Conservation (phyloP, 2,797 vertebrate species). For the Lagodon rhomboides region DNA sequence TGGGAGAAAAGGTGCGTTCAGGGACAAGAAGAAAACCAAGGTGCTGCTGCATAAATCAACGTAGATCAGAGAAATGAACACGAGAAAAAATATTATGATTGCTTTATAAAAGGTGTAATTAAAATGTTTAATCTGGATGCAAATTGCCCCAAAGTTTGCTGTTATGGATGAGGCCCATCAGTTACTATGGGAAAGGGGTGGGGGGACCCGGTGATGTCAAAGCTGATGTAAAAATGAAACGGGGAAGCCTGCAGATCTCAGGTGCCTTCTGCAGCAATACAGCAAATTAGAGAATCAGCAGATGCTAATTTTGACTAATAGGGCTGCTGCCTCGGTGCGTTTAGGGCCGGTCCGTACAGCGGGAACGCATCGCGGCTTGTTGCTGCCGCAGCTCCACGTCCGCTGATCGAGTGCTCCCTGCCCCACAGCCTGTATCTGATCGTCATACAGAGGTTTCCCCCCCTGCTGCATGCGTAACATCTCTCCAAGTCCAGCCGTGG, state of each 20-base stretch:
- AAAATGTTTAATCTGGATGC: neutral
- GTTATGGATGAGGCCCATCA: constrained; percentile 45
- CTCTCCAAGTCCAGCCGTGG: constrained; percentile 74
- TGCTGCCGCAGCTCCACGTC: constrained; percentile 59
- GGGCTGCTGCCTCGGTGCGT: constrained; percentile 61
- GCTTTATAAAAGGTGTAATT: neutral
- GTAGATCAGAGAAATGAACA: neutral
- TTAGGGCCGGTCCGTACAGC: constrained; percentile 54
- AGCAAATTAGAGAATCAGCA: constrained; percentile 44
- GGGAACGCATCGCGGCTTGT: constrained; percentile 24
- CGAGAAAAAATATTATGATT: neutral
- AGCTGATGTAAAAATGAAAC: constrained; percentile 76
- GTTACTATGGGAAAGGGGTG: constrained; percentile 45
- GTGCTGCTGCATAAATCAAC: neutral
- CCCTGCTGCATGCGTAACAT: constrained; percentile 80
- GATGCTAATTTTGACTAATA: constrained; percentile 46
- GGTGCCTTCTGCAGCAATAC: constrained; percentile 52
- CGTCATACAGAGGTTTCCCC: constrained; percentile 85
- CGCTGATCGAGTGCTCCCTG: constrained; percentile 68
- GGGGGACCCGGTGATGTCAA: constrained; percentile 81
- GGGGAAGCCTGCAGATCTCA: constrained; percentile 76
- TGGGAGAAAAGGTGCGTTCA: constrained; percentile 46
- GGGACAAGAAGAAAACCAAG: constrained; percentile 15
- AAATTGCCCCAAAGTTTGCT: neutral
- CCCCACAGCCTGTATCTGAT: constrained; percentile 66